These are phyloP conservation scores for Thunnus albacares DNA, from an alignment of 2,797 vertebrate species.

Conservation along the genomic window DNA sequence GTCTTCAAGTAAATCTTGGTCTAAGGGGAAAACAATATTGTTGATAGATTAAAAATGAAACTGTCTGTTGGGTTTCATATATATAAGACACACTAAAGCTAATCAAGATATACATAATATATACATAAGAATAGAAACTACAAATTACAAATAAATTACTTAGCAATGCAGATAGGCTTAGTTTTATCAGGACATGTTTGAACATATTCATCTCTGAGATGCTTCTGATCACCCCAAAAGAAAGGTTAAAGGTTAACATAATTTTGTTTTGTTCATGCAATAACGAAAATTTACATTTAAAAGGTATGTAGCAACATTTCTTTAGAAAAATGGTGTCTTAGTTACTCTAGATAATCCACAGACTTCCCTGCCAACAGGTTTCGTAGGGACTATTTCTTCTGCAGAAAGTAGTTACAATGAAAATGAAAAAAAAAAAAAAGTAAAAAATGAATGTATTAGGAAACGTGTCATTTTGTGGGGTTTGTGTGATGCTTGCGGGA, in stretches of 20 bases:
- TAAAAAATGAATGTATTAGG: too few species aligned
- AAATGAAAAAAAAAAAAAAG: not conserved
- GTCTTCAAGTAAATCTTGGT: conserved; percentile 93
- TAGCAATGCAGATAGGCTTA: too few species aligned
- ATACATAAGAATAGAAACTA: too few species aligned
- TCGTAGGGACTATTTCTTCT: too few species aligned
- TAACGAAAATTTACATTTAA: not conserved
- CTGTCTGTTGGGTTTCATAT: not conserved
- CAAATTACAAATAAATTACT: not conserved
- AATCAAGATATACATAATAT: not conserved
- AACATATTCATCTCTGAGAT: too few species aligned
- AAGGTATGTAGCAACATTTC: not conserved
- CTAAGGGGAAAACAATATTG: conserved; percentile 72
- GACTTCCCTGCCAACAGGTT: too few species aligned
- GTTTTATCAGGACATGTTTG: too few species aligned
- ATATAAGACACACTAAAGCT: not conserved
- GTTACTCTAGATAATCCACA: too few species aligned
- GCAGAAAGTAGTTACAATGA: too few species aligned
- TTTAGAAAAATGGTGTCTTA: not conserved
- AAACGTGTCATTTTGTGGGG: too few species aligned
- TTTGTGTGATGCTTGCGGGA: too few species aligned
- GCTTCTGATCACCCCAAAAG: too few species aligned
- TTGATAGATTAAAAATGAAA: conserved; percentile 18
- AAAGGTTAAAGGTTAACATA: not conserved
- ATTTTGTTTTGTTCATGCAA: not conserved